Conservation (phyloP, 1,140 invertebrate species). For the Trichonephila inaurata region DNA sequence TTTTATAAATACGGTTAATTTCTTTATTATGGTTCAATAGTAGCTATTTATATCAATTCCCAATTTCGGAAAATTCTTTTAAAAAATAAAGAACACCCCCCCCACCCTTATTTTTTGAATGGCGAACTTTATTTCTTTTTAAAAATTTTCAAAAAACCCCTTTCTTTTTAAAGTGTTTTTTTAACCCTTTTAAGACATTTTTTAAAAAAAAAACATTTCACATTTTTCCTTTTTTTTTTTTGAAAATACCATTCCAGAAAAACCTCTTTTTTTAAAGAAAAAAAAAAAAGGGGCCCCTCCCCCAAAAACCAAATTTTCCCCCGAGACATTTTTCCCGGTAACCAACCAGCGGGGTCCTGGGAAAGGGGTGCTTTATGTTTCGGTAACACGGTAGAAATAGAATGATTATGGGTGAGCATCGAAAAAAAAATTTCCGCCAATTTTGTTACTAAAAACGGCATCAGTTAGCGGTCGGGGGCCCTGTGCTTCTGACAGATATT, state of each 20-base stretch:
- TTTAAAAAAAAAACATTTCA: neutral
- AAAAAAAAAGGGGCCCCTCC: neutral
- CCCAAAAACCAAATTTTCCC: neutral
- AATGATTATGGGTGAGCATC: neutral
- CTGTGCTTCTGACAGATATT: constrained; percentile 9
- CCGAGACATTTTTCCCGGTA: neutral
- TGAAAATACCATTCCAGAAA: neutral
- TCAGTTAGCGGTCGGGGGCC: constrained; percentile 2
- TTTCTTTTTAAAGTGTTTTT: neutral
- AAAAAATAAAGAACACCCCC: too few species aligned
- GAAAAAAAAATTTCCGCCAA: neutral
- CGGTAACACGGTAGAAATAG: neutral
- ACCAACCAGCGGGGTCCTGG: neutral
- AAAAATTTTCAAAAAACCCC: neutral
- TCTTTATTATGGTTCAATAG: too few species aligned
- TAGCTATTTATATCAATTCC: too few species aligned
- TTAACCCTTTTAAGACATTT: neutral
- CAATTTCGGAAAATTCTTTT: too few species aligned
- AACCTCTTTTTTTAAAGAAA: neutral
- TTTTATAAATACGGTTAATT: too few species aligned
- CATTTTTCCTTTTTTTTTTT: neutral
- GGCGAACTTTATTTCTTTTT: neutral
- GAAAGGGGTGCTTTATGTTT: neutral
- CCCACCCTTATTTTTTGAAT: too few species aligned
- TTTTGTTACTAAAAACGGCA: neutral